Conservation (phyloP, 2,888 invertebrate species). For the Nudaria mundana region DNA sequence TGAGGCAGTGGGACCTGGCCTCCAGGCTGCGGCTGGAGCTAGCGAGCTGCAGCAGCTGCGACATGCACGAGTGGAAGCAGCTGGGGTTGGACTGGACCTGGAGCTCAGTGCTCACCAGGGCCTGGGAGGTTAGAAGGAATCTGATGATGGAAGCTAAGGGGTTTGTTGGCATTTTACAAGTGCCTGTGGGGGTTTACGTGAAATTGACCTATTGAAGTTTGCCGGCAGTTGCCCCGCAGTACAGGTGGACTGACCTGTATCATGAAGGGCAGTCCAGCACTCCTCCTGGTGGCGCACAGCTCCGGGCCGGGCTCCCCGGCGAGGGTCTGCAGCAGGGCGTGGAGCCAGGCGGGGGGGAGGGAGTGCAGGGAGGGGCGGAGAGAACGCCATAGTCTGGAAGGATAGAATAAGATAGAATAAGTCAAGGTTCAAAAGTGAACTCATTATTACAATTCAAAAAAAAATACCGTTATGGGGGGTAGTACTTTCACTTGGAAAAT, state of each 20-base stretch:
- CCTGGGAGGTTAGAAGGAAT: conserved; percentile 78
- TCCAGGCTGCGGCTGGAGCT: conserved; percentile 27
- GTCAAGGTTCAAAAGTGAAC: background rate
- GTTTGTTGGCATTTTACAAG: no score
- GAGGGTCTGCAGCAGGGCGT: conserved; percentile 80
- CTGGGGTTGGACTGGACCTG: conserved; percentile 73
- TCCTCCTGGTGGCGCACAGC: conserved; percentile 87
- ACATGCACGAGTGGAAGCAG: conserved; percentile 83
- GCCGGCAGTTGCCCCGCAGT: no score
- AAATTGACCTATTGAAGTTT: no score
- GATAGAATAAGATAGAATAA: background rate
- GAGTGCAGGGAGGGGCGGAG: conserved; percentile 66
- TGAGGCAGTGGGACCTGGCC: conserved; percentile 89
- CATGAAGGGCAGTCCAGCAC: conserved; percentile 97
- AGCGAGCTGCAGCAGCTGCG: conserved; percentile 73
- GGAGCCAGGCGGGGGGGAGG: conserved; percentile 85
- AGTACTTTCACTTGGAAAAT: no score
- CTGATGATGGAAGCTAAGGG: no score
- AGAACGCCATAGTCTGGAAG: conserved; percentile 68
- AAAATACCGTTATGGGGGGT: background rate
- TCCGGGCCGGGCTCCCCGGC: conserved; percentile 3
- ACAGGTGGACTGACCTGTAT: no score
- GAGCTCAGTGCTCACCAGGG: conserved; percentile 88
- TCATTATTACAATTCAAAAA: background rate
- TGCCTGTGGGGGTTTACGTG: no score